Evolutionary conservation across 1,140 invertebrate genomes (phyloP).

Genomic region (Rhopalosiphum maidis): DNA sequence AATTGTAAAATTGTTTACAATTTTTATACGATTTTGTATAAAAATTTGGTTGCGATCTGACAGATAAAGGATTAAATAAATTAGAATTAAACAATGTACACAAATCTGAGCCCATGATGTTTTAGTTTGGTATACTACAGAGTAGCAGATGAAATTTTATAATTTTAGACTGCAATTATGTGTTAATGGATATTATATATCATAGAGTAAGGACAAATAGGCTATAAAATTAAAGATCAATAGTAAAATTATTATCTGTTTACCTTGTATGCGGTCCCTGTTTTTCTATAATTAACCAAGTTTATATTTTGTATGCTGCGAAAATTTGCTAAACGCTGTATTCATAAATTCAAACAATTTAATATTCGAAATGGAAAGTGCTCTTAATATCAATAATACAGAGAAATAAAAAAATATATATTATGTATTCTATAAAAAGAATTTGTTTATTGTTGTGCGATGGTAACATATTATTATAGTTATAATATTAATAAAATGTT

Average conservation of each 20-base stretch:
- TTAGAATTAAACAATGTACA: background rate
- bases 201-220: background rate
- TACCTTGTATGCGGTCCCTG: background rate
- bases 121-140: background rate
- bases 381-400: background rate
- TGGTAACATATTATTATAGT: background rate
- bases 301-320: background rate
- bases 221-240: constrained; percentile 39
- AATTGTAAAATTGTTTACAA: background rate
- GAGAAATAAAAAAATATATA: background rate
- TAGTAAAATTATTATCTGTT: constrained; percentile 42
- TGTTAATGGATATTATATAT: background rate
- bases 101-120: background rate
- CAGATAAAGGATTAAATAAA: background rate
- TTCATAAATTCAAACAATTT: background rate
- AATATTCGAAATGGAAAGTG: background rate
- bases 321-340: background rate
- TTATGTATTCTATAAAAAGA: background rate
- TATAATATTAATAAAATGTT: background rate
- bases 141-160: background rate
- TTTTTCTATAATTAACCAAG: constrained; percentile 38
- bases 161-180: constrained; percentile 4
- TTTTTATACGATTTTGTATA: background rate
- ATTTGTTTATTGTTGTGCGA: background rate
- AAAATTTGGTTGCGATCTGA: background rate